Percentiles rank a stretch among this genome's conserved stretches.
Conservation (phyloP, 2,888 invertebrate species). For the Hemistola chrysoprasaria region DNA sequence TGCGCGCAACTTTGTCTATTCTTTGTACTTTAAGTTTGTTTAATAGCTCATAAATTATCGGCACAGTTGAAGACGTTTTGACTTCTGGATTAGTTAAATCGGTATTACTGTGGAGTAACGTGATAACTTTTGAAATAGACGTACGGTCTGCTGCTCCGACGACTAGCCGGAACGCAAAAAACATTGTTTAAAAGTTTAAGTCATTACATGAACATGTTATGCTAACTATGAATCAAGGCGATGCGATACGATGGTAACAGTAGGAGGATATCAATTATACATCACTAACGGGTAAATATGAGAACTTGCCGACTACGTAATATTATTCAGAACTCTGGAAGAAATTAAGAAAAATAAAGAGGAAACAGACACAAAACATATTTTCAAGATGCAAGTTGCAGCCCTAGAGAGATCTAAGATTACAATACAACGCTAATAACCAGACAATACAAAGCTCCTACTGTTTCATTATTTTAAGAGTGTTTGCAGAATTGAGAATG, state of each 20-base stretch:
- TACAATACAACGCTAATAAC: too few relatives aligned
- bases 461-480: constrained; percentile 1
- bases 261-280: not conserved
- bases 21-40: constrained; percentile 1
- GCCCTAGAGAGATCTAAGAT: too few relatives aligned
- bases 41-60: constrained; percentile 6
- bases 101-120: not conserved
- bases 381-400: too few relatives aligned
- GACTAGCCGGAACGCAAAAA: constrained; percentile 33
- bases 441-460: not conserved
- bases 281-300: too few relatives aligned
- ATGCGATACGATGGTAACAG: constrained; percentile 2
- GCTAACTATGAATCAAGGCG: constrained; percentile 15
- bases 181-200: constrained; percentile 41
- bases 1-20: constrained; percentile 10
- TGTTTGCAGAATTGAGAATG: constrained; percentile 16
- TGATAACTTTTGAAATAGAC: constrained; percentile 9
- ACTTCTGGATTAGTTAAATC: constrained; percentile 9
- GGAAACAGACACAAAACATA: too few relatives aligned
- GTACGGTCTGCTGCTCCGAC: constrained; percentile 38
- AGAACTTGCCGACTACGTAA: too few relatives aligned
- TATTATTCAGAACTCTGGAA: too few relatives aligned
- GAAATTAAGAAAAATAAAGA: too few relatives aligned
- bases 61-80: constrained; percentile 3
- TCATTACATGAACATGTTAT: constrained; percentile 39